Base-by-base conservation (phyloP, 2,888 invertebrate genomes). In the Aspidiotus rigidus region DNA sequence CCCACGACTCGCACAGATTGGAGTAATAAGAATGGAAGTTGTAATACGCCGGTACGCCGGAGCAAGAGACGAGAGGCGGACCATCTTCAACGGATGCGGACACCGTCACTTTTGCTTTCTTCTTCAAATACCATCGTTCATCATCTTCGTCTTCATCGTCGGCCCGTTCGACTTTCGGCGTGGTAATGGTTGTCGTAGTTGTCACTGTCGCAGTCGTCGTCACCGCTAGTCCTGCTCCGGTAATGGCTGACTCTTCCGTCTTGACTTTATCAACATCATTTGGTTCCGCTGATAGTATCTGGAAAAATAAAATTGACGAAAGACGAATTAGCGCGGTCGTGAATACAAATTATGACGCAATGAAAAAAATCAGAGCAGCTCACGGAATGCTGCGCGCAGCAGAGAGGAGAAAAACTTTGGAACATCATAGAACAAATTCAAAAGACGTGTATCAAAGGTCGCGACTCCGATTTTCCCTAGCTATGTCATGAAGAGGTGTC, bases 1-100 rank as follows among this genome's bases (percentile, higher is more conserved):
- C 69, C 69, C 69, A 69, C 1, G 44, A 57, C 76, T 72, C 78
- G 78, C 59, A 69, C 49, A 69, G 28, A 56, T 69, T 69, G 17
- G 61, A 55, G 56, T 69, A 69, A 63, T 62, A 69, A 11, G 56
- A 40, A 49, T 62, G 62, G n/a, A 62, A 63, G 9, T 41, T 62
- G 53, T 69, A 69, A 56, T 71, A 71, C 15, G 59, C 9, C 49
- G 67, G 69, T n/a, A 53, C 39, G 39, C 56, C 55, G 44, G 69
- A 64, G 60, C 67, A 67, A 7, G 67, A 17, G 8, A 67, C 67
- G 9, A 55, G 17, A 56, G 62, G 62, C 7, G 13, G 28, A 42
- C 60, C 62, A 28, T 71, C 70, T n/a, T 62, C 63, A 11, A 41
- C 55, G 54, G 64, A n/a, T 53, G 62, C 44, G 55, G 42, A n/a